Evolutionary conservation across 2,797 vertebrate genomes (phyloP).

Genomic region (Amphiprion clarkii): DNA sequence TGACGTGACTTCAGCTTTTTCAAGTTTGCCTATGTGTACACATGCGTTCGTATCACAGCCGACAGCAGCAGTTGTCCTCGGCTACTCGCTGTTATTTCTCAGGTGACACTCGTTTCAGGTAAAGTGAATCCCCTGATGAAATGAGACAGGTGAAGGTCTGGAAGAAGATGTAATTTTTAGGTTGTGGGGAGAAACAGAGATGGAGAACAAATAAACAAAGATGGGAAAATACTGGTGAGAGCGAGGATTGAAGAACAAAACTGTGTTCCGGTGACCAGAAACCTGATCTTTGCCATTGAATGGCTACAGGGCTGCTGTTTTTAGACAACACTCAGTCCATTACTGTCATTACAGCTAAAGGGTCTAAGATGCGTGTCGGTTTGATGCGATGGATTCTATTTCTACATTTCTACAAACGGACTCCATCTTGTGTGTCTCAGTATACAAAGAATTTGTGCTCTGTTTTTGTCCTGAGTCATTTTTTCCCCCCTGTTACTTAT

Average conservation of each 20-base stretch:
- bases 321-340: neutral
- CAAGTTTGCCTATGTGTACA: neutral
- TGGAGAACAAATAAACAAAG: no score
- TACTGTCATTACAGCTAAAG: neutral
- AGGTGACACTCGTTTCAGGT: conserved; percentile 10
- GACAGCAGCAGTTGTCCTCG: conserved; percentile 12
- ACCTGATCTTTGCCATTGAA: conserved; percentile 1
- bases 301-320: neutral
- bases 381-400: no score
- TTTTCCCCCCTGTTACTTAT: no score
- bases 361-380: no score
- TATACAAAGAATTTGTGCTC: no score
- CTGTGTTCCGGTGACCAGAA: neutral
- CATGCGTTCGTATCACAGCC: neutral
- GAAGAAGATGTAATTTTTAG: neutral
- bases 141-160: neutral
- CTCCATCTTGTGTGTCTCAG: no score
- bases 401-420: no score
- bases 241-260: no score
- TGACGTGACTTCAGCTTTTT: conserved; percentile 28
- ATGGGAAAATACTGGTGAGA: no score
- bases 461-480: no score
- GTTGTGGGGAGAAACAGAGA: neutral
- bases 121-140: neutral
- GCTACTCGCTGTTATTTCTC: neutral